phyloP scores from a whole-genome alignment of 2,888 invertebrate genomes.

The Eulithis prunata region DNA sequence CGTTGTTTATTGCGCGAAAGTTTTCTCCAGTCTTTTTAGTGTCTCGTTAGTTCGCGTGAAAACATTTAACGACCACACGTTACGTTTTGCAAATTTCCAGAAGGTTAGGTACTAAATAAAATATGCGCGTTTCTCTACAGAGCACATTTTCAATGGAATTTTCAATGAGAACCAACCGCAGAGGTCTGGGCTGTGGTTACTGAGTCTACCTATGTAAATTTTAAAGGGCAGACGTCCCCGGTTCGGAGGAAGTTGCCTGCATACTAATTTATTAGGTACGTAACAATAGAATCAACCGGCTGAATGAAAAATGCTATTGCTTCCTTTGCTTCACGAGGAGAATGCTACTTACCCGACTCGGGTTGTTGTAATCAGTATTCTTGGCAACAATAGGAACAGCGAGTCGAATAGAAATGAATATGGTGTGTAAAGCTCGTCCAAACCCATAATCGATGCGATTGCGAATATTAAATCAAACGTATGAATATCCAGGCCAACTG shows the following conservation, averaged over 20 bases:
- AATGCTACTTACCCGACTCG: conserved; percentile 46
- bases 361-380: conserved; percentile 69
- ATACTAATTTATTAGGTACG: conserved; percentile 66
- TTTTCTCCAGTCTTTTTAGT: conserved; percentile 16
- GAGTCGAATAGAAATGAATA: conserved; percentile 69
- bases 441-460: conserved; percentile 56
- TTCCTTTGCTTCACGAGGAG: conserved; percentile 35
- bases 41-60: conserved; percentile 15
- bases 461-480: conserved; percentile 52
- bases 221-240: conserved; percentile 64
- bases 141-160: conserved; percentile 47
- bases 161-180: conserved; percentile 42
- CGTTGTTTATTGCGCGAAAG: conserved; percentile 30
- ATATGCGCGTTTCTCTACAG: conserved; percentile 30
- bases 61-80: conserved; percentile 22
- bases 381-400: conserved; percentile 53
- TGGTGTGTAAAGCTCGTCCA: conserved; percentile 69
- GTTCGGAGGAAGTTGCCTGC: conserved; percentile 66
- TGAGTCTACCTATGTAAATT: conserved; percentile 62
- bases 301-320: conserved; percentile 49
- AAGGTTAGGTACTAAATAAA: conserved; percentile 34
- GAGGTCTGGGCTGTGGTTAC: conserved; percentile 32
- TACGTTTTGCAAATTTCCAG: conserved; percentile 23
- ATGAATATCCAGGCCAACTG: conserved; percentile 49
- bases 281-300: conserved; percentile 59